A percentile compares a stretch with the other conserved stretches of the same genome.
phyloP scores from a whole-genome alignment of 2,888 invertebrate genomes.

The Eilema sororculum region DNA sequence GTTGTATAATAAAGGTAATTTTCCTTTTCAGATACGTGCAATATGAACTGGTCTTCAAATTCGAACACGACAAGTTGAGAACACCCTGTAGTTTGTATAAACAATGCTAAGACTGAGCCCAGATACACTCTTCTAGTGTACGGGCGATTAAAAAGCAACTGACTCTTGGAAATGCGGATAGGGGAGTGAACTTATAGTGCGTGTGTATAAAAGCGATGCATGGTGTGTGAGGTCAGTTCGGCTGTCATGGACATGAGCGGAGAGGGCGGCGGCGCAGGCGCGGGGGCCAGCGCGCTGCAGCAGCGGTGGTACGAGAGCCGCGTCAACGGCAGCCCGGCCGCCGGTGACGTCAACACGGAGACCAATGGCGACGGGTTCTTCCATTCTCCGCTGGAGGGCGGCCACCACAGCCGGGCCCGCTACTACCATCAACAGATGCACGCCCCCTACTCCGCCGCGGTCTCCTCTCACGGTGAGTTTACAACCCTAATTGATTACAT shows the following conservation, averaged over 20 bases:
- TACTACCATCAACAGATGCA: slow-evolving; percentile 88
- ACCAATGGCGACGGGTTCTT: slow-evolving; percentile 85
- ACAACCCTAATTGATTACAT: neutral
- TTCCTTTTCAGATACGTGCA: slow-evolving; percentile 73
- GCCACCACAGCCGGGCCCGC: slow-evolving; percentile 84
- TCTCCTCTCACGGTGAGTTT: slow-evolving; percentile 84
- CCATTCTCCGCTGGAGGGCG: slow-evolving; percentile 86
- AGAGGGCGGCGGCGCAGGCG: slow-evolving; percentile 78
- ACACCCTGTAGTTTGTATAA: slow-evolving; percentile 34
- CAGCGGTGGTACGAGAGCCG: slow-evolving; percentile 87
- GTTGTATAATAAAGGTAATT: slow-evolving; percentile 6
- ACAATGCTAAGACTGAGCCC: slow-evolving; percentile 66
- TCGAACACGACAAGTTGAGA: slow-evolving; percentile 50
- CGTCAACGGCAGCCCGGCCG: slow-evolving; percentile 85
- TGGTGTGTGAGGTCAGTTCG: slow-evolving; percentile 84
- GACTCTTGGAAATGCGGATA: slow-evolving; percentile 79
- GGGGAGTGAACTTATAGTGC: slow-evolving; percentile 81
- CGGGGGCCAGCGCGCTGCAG: slow-evolving; percentile 79
- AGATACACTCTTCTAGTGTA: slow-evolving; percentile 57
- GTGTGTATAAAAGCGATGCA: slow-evolving; percentile 84
- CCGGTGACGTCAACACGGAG: slow-evolving; percentile 81
- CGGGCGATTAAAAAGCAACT: slow-evolving; percentile 53
- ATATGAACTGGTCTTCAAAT: slow-evolving; percentile 63
- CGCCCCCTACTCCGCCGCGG: slow-evolving; percentile 85
- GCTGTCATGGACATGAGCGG: slow-evolving; percentile 86